Conservation (phyloP, 2,888 invertebrate genomes). For the Bhutanitis thaidina region DNA sequence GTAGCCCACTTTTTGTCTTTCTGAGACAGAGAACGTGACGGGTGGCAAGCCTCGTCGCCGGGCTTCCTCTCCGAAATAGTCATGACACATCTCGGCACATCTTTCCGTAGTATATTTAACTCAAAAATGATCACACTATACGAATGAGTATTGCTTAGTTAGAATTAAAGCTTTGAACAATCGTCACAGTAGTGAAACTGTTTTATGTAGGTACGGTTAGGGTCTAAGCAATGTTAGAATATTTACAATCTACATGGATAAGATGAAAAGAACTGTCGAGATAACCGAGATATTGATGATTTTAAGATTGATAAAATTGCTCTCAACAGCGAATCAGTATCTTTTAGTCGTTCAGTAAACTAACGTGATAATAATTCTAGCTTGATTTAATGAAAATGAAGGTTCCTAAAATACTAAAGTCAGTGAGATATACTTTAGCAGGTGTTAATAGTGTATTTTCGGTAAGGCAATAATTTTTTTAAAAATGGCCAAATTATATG, state of each 20-base stretch:
- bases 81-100: too few relatives aligned
- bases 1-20: too few relatives aligned
- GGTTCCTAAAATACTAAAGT: conserved; percentile 69
- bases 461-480: conserved; percentile 66
- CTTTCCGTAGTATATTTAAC: too few relatives aligned
- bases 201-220: too few relatives aligned
- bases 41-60: too few relatives aligned
- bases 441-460: conserved; percentile 86
- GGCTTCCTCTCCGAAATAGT: too few relatives aligned
- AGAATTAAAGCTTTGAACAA: too few relatives aligned
- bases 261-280: conserved; percentile 65
- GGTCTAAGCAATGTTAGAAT: not conserved
- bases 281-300: conserved; percentile 58
- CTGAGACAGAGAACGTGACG: too few relatives aligned
- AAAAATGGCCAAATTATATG: too few relatives aligned
- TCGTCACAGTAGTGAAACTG: too few relatives aligned
- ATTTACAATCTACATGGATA: conserved; percentile 10
- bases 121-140: too few relatives aligned
- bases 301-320: conserved; percentile 54
- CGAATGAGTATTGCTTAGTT: too few relatives aligned
- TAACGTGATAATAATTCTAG: not conserved
- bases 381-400: conserved; percentile 62
- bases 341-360: conserved; percentile 30
- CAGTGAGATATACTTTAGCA: conserved; percentile 85
- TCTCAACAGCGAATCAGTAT: conserved; percentile 45